These are phyloP conservation scores for Amiota minor DNA, from an alignment of 2,888 invertebrate species.

Conservation along the genomic window DNA sequence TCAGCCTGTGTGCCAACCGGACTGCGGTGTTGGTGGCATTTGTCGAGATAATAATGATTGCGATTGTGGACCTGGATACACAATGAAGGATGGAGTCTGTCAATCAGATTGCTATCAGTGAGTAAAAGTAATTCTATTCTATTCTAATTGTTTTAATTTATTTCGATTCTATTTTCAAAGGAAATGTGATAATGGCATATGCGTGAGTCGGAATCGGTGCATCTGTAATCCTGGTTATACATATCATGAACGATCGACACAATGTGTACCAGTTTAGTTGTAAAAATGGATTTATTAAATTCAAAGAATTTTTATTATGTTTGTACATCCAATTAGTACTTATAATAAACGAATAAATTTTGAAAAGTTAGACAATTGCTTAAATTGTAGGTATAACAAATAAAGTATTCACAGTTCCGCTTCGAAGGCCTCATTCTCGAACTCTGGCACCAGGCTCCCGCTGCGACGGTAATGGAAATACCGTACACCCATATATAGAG, in stretches of 20 bases:
- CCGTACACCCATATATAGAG: not conserved
- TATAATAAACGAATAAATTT: not conserved
- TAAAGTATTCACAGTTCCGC: not conserved
- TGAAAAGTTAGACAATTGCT: not conserved
- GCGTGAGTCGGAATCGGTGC: constrained; percentile 70
- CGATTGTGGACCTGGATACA: constrained; percentile 76
- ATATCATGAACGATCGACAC: constrained; percentile 68
- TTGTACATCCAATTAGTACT: not conserved
- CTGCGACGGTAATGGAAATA: not conserved
- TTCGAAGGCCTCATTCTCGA: constrained; percentile 6
- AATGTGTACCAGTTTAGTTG: constrained; percentile 64
- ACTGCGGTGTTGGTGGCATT: constrained; percentile 74
- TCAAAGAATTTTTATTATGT: not conserved
- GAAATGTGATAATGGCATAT: constrained; percentile 70
- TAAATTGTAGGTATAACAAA: not conserved
- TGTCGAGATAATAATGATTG: constrained; percentile 78
- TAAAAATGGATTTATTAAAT: not conserved
- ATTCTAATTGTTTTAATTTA: not conserved
- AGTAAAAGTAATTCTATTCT: constrained; percentile 41
- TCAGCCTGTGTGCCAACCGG: constrained; percentile 65
- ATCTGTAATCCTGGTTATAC: constrained; percentile 70
- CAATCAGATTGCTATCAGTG: constrained; percentile 71
- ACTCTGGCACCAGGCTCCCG: not conserved
- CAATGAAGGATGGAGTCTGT: constrained; percentile 70
- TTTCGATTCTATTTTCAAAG: constrained; percentile 46